Evolutionary conservation across 2,113 vertebrate species (phyloP).

Genomic region (Synodontis membranacea): DNA sequence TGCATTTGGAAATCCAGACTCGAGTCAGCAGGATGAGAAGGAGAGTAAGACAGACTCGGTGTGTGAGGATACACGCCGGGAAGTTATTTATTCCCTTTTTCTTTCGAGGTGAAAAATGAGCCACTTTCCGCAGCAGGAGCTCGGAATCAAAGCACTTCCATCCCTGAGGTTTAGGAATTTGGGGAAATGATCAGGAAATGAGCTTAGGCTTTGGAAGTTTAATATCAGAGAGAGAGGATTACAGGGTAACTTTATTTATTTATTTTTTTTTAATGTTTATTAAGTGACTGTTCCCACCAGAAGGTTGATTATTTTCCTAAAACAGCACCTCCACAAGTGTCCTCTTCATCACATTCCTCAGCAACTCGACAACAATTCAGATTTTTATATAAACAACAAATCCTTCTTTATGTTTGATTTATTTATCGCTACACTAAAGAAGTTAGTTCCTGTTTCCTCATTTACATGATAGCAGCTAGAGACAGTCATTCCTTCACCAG

Average conservation of each 20-base stretch:
- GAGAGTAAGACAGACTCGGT: not conserved
- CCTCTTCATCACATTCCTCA: too few species aligned
- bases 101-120: not conserved
- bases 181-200: not conserved
- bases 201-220: not conserved
- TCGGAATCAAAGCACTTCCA: not conserved
- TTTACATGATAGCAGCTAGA: not conserved
- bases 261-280: not conserved
- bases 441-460: not conserved
- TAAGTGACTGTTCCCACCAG: too few species aligned
- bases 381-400: not conserved
- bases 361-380: not conserved
- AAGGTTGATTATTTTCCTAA: not conserved
- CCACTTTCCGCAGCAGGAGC: not conserved
- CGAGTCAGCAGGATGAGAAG: not conserved
- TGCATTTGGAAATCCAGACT: not conserved
- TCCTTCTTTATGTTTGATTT: not conserved
- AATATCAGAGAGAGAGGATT: not conserved
- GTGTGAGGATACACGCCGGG: not conserved
- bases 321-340: not conserved
- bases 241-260: not conserved
- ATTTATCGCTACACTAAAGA: not conserved
- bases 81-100: not conserved
- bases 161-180: not conserved
- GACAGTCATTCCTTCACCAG: too few species aligned